Percentiles rank a stretch among this genome's conserved stretches.
These are phyloP conservation scores for Thaleichthys pacificus DNA, from an alignment of 2,797 vertebrate species.

Conservation along the genomic window DNA sequence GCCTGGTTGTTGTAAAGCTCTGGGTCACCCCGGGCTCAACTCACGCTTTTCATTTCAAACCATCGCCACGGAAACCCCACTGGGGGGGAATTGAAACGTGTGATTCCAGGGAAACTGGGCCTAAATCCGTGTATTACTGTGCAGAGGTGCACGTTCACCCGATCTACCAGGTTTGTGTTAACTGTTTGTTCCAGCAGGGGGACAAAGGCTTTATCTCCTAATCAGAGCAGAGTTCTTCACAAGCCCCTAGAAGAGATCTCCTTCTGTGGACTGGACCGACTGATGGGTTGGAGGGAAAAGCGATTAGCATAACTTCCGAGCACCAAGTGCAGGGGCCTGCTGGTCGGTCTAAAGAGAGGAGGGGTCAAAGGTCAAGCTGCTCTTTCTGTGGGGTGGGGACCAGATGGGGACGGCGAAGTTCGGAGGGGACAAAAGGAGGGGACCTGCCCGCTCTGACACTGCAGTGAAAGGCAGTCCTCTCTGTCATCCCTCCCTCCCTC, in stretches of 20 bases:
- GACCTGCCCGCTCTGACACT: conserved; percentile 71
- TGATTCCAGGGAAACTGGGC: conserved; percentile 57
- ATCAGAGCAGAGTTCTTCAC: not conserved
- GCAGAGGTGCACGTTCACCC: conserved; percentile 9
- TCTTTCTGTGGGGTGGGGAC: conserved; percentile 63
- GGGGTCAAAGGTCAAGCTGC: conserved; percentile 65
- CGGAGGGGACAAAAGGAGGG: conserved; percentile 68
- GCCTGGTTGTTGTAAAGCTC: too few species aligned
- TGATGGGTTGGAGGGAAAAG: conserved; percentile 27
- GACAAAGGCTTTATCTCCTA: not conserved
- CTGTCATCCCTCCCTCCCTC: conserved; percentile 40
- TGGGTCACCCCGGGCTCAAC: conserved; percentile 36
- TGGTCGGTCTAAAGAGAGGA: conserved; percentile 68
- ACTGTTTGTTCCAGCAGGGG: too few species aligned
- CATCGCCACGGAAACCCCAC: conserved; percentile 80
- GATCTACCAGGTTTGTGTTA: too few species aligned
- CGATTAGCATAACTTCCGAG: conserved; percentile 55
- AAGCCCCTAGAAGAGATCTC: too few species aligned
- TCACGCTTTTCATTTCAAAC: conserved; percentile 71
- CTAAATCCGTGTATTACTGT: conserved; percentile 58
- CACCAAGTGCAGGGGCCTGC: conserved; percentile 45
- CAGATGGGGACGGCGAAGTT: conserved; percentile 79
- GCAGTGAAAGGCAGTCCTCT: conserved; percentile 73
- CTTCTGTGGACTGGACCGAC: not conserved
- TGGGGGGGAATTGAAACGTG: conserved; percentile 60